Evolutionary conservation across 2,113 vertebrate genomes (phyloP).

Genomic region (Chaenocephalus aceratus): DNA sequence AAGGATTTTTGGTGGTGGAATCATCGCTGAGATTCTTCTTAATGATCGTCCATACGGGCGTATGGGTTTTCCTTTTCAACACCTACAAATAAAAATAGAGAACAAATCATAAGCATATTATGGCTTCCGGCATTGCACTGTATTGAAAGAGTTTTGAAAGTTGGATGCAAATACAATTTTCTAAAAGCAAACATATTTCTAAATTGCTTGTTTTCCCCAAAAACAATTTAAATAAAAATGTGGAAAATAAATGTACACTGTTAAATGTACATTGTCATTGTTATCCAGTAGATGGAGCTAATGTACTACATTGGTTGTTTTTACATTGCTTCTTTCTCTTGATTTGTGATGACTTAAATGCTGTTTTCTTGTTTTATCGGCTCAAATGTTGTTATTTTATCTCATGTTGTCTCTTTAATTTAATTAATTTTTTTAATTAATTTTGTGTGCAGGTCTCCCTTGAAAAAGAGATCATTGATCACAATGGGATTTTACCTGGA

Average conservation of each 20-base stretch:
- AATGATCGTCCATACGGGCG: constrained; percentile 72
- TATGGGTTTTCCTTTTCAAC: constrained; percentile 77
- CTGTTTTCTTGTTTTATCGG: neutral
- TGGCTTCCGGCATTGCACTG: neutral
- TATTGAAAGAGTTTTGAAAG: neutral
- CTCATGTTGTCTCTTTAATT: neutral
- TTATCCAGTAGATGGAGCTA: constrained; percentile 60
- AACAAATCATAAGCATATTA: neutral
- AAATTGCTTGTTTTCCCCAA: constrained; percentile 3
- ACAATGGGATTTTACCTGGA: no score
- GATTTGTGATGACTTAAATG: neutral
- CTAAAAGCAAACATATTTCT: neutral
- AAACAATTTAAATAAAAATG: neutral
- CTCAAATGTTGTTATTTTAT: neutral
- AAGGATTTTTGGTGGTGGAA: neutral
- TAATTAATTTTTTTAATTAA: no score
- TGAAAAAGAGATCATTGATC: no score
- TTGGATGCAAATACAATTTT: neutral
- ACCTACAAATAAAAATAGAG: constrained; percentile 61
- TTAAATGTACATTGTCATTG: neutral
- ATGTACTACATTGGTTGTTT: neutral
- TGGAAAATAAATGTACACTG: no score
- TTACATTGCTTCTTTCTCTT: neutral
- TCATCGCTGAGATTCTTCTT: constrained; percentile 13
- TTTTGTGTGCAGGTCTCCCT: no score